These are phyloP conservation scores for Euphonia xanthogaster DNA, from an alignment of 2,797 vertebrate genomes.

Conservation along the genomic window DNA sequence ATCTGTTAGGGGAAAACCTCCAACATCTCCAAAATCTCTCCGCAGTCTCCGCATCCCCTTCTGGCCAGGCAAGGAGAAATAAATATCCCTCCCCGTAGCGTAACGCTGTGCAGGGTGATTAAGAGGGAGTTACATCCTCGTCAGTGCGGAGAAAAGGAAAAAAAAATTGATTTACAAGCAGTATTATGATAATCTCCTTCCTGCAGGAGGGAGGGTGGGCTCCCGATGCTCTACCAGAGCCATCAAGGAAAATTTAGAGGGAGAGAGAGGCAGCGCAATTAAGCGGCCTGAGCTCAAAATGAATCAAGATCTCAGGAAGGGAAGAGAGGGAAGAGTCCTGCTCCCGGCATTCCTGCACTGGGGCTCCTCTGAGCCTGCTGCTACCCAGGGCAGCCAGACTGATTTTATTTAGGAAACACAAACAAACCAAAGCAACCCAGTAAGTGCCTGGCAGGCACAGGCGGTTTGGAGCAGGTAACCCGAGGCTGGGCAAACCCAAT, in stretches of 20 bases:
- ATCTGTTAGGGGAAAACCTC: background rate
- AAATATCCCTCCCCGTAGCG: background rate
- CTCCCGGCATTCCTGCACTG: background rate
- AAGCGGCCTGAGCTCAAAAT: constrained; percentile 44
- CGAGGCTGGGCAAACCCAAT: background rate
- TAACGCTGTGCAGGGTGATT: constrained; percentile 56
- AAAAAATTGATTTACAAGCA: constrained; percentile 73
- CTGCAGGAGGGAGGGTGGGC: constrained; percentile 58
- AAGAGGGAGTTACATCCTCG: constrained; percentile 72
- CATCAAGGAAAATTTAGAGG: constrained; percentile 46
- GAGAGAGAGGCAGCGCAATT: constrained; percentile 44
- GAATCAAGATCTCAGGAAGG: constrained; percentile 20
- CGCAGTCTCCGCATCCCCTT: background rate
- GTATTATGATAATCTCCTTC: constrained; percentile 69
- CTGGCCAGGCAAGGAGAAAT: background rate
- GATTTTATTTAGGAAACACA: constrained; percentile 44
- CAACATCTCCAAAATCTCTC: background rate
- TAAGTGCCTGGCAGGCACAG: background rate
- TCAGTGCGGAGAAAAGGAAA: constrained; percentile 40
- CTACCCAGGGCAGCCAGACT: background rate
- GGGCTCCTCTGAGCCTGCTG: background rate
- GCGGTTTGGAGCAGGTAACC: constrained; percentile 9
- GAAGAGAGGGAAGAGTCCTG: background rate
- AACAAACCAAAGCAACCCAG: background rate
- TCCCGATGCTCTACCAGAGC: constrained; percentile 19